Evolutionary conservation across 2,797 vertebrate species (phyloP), one percentile per base, ranked within the genome.

Genomic region (Heteromormyrus szaboi): DNA sequence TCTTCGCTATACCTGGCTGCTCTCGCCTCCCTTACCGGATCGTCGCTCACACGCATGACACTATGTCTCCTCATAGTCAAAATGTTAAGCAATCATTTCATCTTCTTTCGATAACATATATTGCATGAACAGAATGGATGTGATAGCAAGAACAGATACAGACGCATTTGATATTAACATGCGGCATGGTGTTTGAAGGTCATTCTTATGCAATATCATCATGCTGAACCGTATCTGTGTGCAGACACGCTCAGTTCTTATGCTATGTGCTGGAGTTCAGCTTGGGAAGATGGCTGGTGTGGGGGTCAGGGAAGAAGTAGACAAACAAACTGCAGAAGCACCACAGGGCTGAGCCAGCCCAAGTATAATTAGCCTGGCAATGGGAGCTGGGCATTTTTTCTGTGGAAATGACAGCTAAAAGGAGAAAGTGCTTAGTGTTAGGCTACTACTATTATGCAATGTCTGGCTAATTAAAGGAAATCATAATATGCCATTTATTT

Each of bases 281-380:
- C n/a, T 12, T 51, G 81, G 41, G 68, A 72, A 72, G 25, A 29
- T 51, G 81, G n/a, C n/a, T 83, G 44, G 9, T 19, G 79, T 83
- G 79, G 41, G 54, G 56, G 22, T 54, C 33, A 59, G 41, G 29
- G 86, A 46, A 41, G 12, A 65, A 33, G 44, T 7, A 22, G 46
- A 25, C 19, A 44, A 76, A 86, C 9, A 2, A 41, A 1, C 3
- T 29, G 50, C 37, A 29, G 17, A 29, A 62, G 25, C 65, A 37
- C 4, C 19, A 17, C 33, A 44, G 81, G 59, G 48, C 85, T 53
- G 44, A 51, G 84, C 11, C 56, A 50, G 44, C 29, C 22, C 7
- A 56, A 68, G 88, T 68, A 85, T 51, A 85, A 89, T 89, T 89
- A 89, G 83, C 7, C 56, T 68, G 56, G 81, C 59, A 89, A 37